Evolutionary conservation across 2,888 invertebrate species (phyloP), one percentile per base, ranked within the genome.

Genomic region (Phyllotreta cruciferae): DNA sequence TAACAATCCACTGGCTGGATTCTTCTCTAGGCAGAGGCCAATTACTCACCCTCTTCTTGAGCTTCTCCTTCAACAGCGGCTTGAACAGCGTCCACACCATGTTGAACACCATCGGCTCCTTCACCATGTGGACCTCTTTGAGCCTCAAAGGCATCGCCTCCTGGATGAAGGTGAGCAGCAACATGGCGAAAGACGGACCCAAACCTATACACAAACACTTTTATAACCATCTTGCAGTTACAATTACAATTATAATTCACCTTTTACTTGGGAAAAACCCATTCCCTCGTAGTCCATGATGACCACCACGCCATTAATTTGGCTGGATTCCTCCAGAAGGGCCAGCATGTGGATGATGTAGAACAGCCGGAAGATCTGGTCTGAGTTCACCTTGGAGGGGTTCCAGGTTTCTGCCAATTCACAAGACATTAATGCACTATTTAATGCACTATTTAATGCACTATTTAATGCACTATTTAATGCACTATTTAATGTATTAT

Each of bases 61-160:
- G 84, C 79, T 94, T 94, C 73, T 91, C 90, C 70, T 85, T 85
- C 72, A 93, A 88, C 76, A 93, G 89, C 6, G 93, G 93, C 80
- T 92, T 92, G 84, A 93, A 93, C 78, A 93, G 87, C 52, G 85
- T 83, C 93, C 93, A 94, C 1, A 93, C 92, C 80, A 92, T 85
- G 77, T 90, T 92, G 82, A 94, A 94, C 66, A 93, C 82, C 82
- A 89, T 90, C 0, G 94, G 93, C 75, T 94, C 90, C 76, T 92
- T 92, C 1, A 94, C 91, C 77, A 93, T 89, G 81, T 94, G 93
- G 7, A 93, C 89, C 81, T 93, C 92, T 80, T 92, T 93, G 71
- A 93, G 83, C 58, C 93, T 85, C 55, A 93, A 80, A 1, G 93
- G 93, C 92, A 93, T 91, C 0, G 93, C 93, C 62, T 93, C 92